Conservation (phyloP, 92 coral and sea anemone genomes). For the Parazoanthus darwini region DNA sequence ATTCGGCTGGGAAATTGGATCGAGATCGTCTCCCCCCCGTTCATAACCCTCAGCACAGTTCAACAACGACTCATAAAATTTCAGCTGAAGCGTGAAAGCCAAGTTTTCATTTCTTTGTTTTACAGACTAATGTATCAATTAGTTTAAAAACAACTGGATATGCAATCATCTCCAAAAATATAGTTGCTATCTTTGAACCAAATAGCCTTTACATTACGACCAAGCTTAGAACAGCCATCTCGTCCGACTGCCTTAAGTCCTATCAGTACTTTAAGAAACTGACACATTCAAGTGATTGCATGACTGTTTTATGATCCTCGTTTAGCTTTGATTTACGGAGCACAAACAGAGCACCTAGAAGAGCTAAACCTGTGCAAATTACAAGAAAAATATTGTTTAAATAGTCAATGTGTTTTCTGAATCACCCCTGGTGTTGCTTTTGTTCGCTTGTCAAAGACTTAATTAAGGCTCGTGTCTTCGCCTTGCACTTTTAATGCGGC, state of each 20-base stretch:
- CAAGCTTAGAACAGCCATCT: not conserved
- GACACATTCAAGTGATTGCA: not conserved
- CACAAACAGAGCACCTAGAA: not conserved
- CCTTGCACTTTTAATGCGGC: not conserved
- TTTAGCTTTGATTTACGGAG: not conserved
- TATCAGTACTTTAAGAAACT: not conserved
- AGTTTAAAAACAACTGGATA: not conserved
- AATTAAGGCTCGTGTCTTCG: not conserved
- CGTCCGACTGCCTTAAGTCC: not conserved
- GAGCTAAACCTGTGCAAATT: slow-evolving; percentile 9
- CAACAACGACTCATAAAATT: not conserved
- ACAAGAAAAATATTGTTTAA: not conserved
- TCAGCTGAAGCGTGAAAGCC: not conserved
- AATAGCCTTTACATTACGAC: not conserved
- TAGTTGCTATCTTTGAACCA: not conserved
- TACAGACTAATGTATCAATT: not conserved
- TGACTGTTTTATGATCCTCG: not conserved
- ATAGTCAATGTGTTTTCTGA: slow-evolving; percentile 13
- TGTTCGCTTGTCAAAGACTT: slow-evolving; percentile 4
- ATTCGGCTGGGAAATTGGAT: too few species aligned
- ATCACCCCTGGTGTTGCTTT: not conserved
- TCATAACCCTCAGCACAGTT: not conserved
- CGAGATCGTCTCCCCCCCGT: too few species aligned
- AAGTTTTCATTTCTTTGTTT: not conserved
- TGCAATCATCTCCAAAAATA: not conserved